Evolutionary conservation across 2,888 invertebrate species (phyloP), one percentile per base, ranked within the genome.

Genomic region (Eledone cirrhosa): DNA sequence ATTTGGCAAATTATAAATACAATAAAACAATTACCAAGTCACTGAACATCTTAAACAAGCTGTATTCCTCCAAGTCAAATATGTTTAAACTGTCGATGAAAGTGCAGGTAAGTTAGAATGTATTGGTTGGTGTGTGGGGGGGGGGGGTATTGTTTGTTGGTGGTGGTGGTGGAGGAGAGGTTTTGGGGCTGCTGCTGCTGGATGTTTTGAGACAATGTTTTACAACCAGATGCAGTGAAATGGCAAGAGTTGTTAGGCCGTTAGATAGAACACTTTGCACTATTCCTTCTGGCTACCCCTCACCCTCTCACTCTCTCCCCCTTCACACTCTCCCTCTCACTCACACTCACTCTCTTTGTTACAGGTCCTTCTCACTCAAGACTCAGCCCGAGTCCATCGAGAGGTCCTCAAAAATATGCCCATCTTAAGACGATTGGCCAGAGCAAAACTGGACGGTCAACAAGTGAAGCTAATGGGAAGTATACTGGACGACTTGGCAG

Each of bases 41-140:
- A 7, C 83, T 91, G 75, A 86, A 87, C 78, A 87, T 91, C 16
- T 86, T 91, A 48, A 90, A 90, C 85, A 89, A 89, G 79, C 87
- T 89, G 69, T 91, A 89, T 82, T 90, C 91, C 2, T 88, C 90
- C n/a, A 90, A 90, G 82, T 88, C 87, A 78, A 87, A 89, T 82
- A 86, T 91, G 86, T 91, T 91, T 83, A 87, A 87, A 75, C 82
- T 88, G 22, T 88, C 90, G 22, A 85, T 86, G 67, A 87, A 87
- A 82, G 90, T 90, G 2, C 90, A 89, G 89, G 90, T 89, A 84
- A 11, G 81, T 77, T 41, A 8, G 41, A 41, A 11, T 5, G 41
- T 41, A 8, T 8, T 8, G 41, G 41, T 41, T 2, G 11, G 41
- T 5, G 41, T 2, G 41, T 8, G 41, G 0, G 41, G 11, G 41